Percentiles rank a stretch among this genome's conserved stretches.
Conservation (phyloP, 2,888 invertebrate species). For the Esperia sulphurella region DNA sequence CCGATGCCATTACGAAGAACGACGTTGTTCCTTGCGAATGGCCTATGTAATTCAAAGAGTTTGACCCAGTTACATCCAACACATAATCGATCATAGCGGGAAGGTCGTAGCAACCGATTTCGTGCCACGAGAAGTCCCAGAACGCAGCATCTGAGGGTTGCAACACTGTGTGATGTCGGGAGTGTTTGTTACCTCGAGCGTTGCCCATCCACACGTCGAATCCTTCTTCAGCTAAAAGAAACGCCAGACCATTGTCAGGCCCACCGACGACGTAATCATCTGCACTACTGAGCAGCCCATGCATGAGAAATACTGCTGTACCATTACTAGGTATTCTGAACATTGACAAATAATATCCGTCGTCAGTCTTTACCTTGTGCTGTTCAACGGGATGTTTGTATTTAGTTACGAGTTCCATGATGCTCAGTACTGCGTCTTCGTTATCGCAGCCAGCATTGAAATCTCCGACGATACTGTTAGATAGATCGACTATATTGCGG, state of each 20-base stretch:
- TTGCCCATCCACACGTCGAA: slow-evolving; percentile 91
- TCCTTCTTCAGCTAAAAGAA: slow-evolving; percentile 77
- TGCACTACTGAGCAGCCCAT: slow-evolving; percentile 51
- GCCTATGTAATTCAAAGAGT: slow-evolving; percentile 82
- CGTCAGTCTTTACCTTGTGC: slow-evolving; percentile 42
- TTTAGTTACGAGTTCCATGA: slow-evolving; percentile 38
- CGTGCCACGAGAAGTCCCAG: slow-evolving; percentile 89
- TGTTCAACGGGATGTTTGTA: slow-evolving; percentile 44
- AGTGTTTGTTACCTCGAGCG: slow-evolving; percentile 85
- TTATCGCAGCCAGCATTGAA: slow-evolving; percentile 31
- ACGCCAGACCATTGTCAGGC: slow-evolving; percentile 47
- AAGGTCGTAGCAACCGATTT: slow-evolving; percentile 87
- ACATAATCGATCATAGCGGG: slow-evolving; percentile 89
- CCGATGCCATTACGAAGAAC: slow-evolving; percentile 78
- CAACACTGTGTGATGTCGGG: slow-evolving; percentile 69
- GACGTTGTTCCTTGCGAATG: slow-evolving; percentile 84
- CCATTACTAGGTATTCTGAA: slow-evolving; percentile 49
- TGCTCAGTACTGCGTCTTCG: slow-evolving; percentile 38
- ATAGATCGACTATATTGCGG: slow-evolving; percentile 26
- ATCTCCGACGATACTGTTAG: slow-evolving; percentile 28
- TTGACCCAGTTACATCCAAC: slow-evolving; percentile 66
- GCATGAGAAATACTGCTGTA: slow-evolving; percentile 51
- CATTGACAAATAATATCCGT: slow-evolving; percentile 45
- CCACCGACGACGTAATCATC: slow-evolving; percentile 56
- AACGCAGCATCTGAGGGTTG: slow-evolving; percentile 61